Conservation (phyloP, 2,797 vertebrate species). For the Crax fasciolata region DNA sequence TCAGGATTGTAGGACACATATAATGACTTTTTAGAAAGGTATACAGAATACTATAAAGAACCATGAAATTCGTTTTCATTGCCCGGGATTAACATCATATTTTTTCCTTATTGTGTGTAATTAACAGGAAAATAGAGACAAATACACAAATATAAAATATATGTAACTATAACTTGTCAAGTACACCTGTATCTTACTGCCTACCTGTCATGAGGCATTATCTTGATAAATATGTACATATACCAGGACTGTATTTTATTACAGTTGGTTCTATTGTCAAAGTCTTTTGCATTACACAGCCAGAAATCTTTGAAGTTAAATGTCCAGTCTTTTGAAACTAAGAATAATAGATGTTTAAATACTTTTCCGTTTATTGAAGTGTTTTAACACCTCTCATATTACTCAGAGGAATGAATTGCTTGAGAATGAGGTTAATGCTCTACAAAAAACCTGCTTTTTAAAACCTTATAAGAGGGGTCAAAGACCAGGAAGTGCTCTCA, state of each 20-base stretch:
- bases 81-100: neutral
- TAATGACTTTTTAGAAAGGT: neutral
- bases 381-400: slow-evolving; percentile 75
- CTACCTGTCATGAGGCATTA: neutral
- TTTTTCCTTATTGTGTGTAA: neutral
- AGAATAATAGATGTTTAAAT: slow-evolving; percentile 70
- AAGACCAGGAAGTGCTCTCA: slow-evolving; percentile 82
- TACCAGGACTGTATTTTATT: slow-evolving; percentile 43
- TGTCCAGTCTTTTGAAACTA: slow-evolving; percentile 68
- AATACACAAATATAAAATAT: slow-evolving; percentile 25
- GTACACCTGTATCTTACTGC: neutral
- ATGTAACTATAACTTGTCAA: slow-evolving; percentile 22
- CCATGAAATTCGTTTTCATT: neutral
- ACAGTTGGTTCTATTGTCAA: slow-evolving; percentile 18
- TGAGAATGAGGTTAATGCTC: slow-evolving; percentile 77
- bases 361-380: slow-evolving; percentile 72
- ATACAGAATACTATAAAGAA: neutral
- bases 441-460: slow-evolving; percentile 78
- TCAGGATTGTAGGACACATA: neutral
- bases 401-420: slow-evolving; percentile 72
- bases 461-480: slow-evolving; percentile 80
- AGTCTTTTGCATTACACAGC: slow-evolving; percentile 42
- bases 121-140: neutral
- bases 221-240: slow-evolving; percentile 30
- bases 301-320: slow-evolving; percentile 66